Conservation (phyloP, 2,113 vertebrate genomes). For the Riparia riparia region DNA sequence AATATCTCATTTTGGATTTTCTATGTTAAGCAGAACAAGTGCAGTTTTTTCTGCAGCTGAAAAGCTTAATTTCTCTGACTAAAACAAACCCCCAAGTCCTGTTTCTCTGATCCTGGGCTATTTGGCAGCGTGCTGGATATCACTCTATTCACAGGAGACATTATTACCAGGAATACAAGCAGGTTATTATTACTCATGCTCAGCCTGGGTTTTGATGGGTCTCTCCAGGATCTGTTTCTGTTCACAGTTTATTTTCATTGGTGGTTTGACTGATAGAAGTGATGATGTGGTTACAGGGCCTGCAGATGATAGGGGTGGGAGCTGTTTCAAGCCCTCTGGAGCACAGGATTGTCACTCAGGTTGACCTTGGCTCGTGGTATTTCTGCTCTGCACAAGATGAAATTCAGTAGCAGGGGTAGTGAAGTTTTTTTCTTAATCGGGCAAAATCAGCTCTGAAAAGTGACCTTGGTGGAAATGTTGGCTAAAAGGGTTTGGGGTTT, state of each 20-base stretch:
- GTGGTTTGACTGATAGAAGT: background rate
- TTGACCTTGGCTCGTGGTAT: background rate
- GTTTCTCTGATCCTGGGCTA: background rate
- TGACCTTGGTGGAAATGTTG: background rate
- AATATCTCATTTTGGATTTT: background rate
- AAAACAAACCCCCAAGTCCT: background rate
- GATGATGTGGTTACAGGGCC: background rate
- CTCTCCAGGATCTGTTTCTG: constrained; percentile 37
- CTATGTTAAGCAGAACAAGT: background rate
- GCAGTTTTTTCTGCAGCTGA: background rate
- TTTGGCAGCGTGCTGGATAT: background rate
- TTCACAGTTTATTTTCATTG: constrained; percentile 36
- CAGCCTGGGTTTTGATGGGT: constrained; percentile 33
- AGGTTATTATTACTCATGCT: constrained; percentile 37
- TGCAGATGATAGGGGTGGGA: background rate
- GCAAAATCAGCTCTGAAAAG: background rate
- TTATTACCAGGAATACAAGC: constrained; percentile 33
- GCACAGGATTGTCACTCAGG: background rate
- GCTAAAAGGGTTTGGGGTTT: background rate
- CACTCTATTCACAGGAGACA: background rate
- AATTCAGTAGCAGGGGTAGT: background rate
- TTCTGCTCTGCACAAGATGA: background rate
- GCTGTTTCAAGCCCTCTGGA: background rate
- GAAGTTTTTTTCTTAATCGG: background rate
- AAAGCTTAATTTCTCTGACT: background rate